Evolutionary conservation across 2,888 invertebrate species (phyloP).

Genomic region (Trichogramma evanescens): DNA sequence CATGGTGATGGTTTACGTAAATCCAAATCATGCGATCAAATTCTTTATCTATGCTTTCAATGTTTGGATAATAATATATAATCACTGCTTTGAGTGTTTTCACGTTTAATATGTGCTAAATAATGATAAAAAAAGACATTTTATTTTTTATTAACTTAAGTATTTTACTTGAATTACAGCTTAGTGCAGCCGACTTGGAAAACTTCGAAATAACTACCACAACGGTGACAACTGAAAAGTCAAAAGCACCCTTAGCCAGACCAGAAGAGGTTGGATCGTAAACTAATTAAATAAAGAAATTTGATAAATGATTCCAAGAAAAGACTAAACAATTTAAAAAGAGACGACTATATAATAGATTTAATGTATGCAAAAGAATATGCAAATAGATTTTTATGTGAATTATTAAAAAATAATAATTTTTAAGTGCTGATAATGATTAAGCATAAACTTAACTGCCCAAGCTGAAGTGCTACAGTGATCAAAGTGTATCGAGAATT

Average conservation of each 20-base stretch:
- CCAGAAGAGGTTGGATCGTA: constrained; percentile 44
- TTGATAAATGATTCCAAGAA: constrained; percentile 2
- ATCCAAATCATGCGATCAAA: neutral
- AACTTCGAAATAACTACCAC: constrained; percentile 43
- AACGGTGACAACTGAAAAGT: constrained; percentile 43
- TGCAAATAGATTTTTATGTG: constrained; percentile 35
- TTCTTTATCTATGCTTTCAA: neutral
- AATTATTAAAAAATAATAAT: constrained; percentile 6
- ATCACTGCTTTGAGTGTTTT: neutral
- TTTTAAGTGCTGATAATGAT: constrained; percentile 13
- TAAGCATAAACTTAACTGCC: constrained; percentile 12
- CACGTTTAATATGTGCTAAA: too few relatives aligned
- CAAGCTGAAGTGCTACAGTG: neutral
- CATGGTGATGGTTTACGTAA: constrained; percentile 12
- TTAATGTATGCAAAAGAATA: too few relatives aligned
- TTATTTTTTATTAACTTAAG: neutral
- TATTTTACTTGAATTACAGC: constrained; percentile 31
- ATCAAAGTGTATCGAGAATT: constrained; percentile 10
- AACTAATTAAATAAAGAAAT: neutral
- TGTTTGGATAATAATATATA: neutral
- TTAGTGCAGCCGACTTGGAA: constrained; percentile 43
- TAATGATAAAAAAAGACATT: constrained; percentile 4
- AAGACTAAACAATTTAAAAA: neutral
- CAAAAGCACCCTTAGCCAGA: constrained; percentile 42
- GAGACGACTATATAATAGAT: neutral